Percentiles rank a stretch among this genome's conserved stretches.
phyloP scores from a whole-genome alignment of 2,888 invertebrate genomes.

The Cantharis rufa region DNA sequence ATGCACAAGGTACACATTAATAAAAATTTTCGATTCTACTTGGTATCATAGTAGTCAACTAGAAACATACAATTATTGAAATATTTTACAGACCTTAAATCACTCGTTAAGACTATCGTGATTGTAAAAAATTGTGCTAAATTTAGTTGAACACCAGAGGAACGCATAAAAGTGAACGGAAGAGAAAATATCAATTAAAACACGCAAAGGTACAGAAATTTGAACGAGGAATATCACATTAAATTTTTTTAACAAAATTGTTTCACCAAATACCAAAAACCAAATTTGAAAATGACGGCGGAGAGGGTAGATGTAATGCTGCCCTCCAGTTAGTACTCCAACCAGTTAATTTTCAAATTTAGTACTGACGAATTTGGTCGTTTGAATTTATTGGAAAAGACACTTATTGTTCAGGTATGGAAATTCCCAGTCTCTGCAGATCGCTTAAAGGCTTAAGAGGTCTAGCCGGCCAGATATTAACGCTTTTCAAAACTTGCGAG shows the following conservation, averaged over 20 bases:
- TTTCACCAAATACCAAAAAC: not conserved
- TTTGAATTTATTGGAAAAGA: slow-evolving; percentile 8
- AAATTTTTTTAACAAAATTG: not conserved
- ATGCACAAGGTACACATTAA: not conserved
- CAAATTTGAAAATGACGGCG: not conserved
- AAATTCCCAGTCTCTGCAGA: slow-evolving; percentile 56
- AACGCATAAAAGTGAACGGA: not conserved
- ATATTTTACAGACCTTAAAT: not conserved
- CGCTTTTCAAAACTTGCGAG: slow-evolving; percentile 58
- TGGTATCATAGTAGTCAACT: not conserved
- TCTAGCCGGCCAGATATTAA: slow-evolving; percentile 63
- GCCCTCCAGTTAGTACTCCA: too few species aligned
- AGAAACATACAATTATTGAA: not conserved
- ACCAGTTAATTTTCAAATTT: not conserved
- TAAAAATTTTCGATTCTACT: not conserved
- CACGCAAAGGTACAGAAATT: not conserved
- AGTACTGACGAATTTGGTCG: not conserved
- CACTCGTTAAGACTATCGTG: not conserved
- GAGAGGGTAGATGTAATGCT: too few species aligned
- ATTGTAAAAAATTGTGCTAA: not conserved
- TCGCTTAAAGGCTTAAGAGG: slow-evolving; percentile 61
- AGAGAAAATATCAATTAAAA: not conserved
- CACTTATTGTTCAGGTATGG: slow-evolving; percentile 37
- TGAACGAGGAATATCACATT: not conserved
- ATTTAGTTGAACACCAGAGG: not conserved